Conservation (phyloP, 2,113 vertebrate species). For the Solenodon paradoxus region DNA sequence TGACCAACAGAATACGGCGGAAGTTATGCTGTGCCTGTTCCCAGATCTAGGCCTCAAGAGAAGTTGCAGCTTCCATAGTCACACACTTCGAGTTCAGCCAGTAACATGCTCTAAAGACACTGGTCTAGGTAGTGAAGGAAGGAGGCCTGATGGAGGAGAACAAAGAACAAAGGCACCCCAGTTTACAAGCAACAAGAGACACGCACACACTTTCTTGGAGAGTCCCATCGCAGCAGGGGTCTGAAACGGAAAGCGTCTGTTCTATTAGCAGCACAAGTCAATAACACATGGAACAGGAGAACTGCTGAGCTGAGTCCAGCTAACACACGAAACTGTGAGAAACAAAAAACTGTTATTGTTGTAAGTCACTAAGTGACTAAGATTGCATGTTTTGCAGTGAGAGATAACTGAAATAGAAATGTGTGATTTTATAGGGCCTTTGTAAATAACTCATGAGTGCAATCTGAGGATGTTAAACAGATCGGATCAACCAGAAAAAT, state of each 20-base stretch:
- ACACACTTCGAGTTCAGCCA: neutral
- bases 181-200: neutral
- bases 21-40: neutral
- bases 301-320: neutral
- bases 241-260: neutral
- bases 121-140: neutral
- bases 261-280: neutral
- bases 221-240: neutral
- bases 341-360: neutral
- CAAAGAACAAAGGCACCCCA: neutral
- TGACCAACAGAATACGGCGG: neutral
- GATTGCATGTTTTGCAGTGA: neutral
- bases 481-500: neutral
- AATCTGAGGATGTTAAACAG: neutral
- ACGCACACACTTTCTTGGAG: neutral
- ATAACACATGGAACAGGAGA: neutral
- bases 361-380: neutral
- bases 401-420: conserved; percentile 14
- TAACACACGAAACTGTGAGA: conserved; percentile 9
- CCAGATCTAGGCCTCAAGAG: neutral
- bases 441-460: neutral
- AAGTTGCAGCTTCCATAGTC: neutral
- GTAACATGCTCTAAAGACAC: neutral
- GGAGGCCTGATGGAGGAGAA: neutral
- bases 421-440: neutral